A percentile compares a stretch with the other conserved stretches of the same genome.
phyloP scores from a whole-genome alignment of 2,888 invertebrate genomes.

The Laspeyria flexula region DNA sequence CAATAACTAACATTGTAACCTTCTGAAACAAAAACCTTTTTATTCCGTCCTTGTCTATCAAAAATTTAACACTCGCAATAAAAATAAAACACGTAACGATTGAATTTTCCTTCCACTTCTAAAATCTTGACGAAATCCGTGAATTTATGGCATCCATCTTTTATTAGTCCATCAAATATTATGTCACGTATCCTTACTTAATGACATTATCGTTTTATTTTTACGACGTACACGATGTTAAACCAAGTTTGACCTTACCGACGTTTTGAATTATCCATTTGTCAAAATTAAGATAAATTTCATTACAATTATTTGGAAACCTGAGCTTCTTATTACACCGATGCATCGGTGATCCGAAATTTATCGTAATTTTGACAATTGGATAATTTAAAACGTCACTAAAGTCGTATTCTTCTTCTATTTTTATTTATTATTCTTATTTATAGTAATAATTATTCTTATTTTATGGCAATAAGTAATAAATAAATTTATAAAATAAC shows the following conservation, averaged over 20 bases:
- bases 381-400: too few species aligned
- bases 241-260: constrained; percentile 3
- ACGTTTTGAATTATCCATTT: background rate
- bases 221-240: constrained; percentile 20
- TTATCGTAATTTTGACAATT: too few species aligned
- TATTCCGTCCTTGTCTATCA: background rate
- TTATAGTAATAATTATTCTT: too few species aligned
- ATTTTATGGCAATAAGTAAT: too few species aligned
- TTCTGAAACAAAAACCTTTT: background rate
- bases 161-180: constrained; percentile 32
- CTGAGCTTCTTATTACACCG: too few species aligned
- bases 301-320: too few species aligned
- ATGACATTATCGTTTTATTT: constrained; percentile 28
- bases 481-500: too few species aligned
- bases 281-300: too few species aligned
- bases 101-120: background rate
- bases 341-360: too few species aligned
- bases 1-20: too few species aligned
- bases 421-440: too few species aligned
- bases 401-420: too few species aligned
- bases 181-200: constrained; percentile 30
- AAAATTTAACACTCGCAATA: constrained; percentile 16
- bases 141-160: constrained; percentile 30
- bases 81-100: constrained; percentile 4
- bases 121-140: constrained; percentile 11